Base-by-base conservation (phyloP, 2,888 invertebrate species). In the Amiota minor region DNA sequence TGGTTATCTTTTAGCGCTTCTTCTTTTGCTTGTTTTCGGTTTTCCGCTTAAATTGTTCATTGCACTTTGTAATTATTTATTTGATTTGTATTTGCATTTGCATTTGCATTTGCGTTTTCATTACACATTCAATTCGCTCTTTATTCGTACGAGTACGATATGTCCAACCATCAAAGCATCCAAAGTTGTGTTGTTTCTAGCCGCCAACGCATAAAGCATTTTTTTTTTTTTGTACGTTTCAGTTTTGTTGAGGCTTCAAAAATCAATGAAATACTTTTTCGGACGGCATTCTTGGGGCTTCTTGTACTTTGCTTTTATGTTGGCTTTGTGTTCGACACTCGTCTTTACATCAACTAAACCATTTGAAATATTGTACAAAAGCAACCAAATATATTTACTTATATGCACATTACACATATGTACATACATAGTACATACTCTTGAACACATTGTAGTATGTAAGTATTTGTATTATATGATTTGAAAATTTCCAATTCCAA, bases 191-290 rank as follows among this genome's bases (percentile, higher is more conserved):
- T 76, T 71, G 75, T 75, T 72, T 69, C 74, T 50, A 65, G 73
- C 78, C 23, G n/a, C 16, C n/a, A 59, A 59, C 18, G 18, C 18
- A 12, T 50, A 59, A 59, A 59, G 20, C 9, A 59, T 2, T 20
- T 59, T 72, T 72, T 59, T n/a, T 68, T 35, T 35, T 35, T 35
- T 6, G 35, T 35, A 4, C 35, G 6, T 35, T 35, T 76, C 72
- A 73, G 81, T 78, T 83, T 80, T 84, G 79, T 73, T 78, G 79
- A 82, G 87, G 87, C 85, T 88, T 88, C 87, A 75, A 86, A 88
- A 88, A 88, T 88, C 87, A 83, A 88, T 88, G 88, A 86, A 88
- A 86, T 87, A 87, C 87, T 88, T 88, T 65, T 87, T 87, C 83
- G 88, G 87, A 82, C 81, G 87, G 84, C 88, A 88, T 73, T 87